Evolutionary conservation across 2,888 invertebrate genomes (phyloP), one percentile per base, ranked within the genome.

Genomic region (Helicoverpa assulta): DNA sequence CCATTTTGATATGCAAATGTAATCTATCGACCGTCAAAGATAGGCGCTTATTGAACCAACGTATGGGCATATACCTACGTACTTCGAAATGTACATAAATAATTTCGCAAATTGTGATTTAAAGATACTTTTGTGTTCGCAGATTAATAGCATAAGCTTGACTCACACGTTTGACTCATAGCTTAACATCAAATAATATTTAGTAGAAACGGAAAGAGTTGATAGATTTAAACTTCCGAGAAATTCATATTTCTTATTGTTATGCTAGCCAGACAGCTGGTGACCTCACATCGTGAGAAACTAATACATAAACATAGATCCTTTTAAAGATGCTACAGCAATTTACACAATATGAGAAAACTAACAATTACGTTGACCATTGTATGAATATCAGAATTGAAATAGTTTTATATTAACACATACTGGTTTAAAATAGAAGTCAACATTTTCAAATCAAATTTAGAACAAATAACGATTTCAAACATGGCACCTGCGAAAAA

Each of bases 1-100:
- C 81, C 79, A 82, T 82, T 82, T 83, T 83, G 79, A 79, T 79
- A 82, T 82, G 83, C 79, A 74, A 82, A 82, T 83, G 69, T 68
- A 70, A 79, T 78, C 70, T 64, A 82, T 82, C 70, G 80, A 78
- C 53, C 72, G 65, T 65, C 62, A 65, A 69, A 67, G 68, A 66
- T 62, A 58, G 74, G 53, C 43, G 52, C 14, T 63, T 75, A 73
- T 58, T 56, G 65, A 70, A 70, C 54, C 37, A 70, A 70, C 70
- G 73, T 63, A 66, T 68, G 40, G 29, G 33, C 16, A 55, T 53
- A 67, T 29, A 26, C 7, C 7, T 37, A 40, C 40, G 14, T 40
- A 40, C 40, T 4, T 12, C 4, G 14, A 14, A 12, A 12, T 14
- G 40, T 52, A 62, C 5, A 14, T 19, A 40, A 40, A 53, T 40